Evolutionary conservation across 2,888 invertebrate species (phyloP).

Genomic region (Ecdyonurus torrentis): DNA sequence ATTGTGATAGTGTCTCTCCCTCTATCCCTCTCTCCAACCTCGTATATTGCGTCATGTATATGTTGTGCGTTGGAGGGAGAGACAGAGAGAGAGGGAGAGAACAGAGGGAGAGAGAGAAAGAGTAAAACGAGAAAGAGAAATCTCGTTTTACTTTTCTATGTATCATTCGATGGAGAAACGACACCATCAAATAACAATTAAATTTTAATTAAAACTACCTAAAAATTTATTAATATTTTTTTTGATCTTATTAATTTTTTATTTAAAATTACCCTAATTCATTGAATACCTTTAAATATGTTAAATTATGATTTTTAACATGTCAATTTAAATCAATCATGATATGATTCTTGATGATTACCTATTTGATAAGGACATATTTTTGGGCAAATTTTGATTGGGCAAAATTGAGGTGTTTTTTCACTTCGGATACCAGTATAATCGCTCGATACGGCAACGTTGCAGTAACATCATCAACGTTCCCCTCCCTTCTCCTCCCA

Average conservation of each 20-base stretch:
- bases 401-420: not conserved
- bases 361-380: too few relatives aligned
- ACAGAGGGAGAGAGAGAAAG: not conserved
- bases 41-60: not conserved
- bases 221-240: too few relatives aligned
- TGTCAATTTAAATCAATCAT: too few relatives aligned
- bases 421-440: not conserved
- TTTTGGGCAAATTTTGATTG: not conserved
- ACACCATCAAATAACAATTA: not conserved
- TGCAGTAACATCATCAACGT: constrained; percentile 2
- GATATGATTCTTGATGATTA: too few relatives aligned
- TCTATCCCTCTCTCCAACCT: not conserved
- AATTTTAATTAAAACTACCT: not conserved
- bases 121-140: not conserved
- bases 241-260: too few relatives aligned
- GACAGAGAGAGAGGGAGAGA: not conserved
- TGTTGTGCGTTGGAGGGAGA: not conserved
- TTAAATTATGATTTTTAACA: too few relatives aligned
- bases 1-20: not conserved
- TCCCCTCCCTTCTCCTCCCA: not conserved
- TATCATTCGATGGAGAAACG: not conserved
- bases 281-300: too few relatives aligned
- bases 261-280: too few relatives aligned
- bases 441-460: constrained; percentile 3
- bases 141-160: not conserved